Evolutionary conservation across 37 sponge, comb jelly and placozoan genomes (phyloP).

Genomic region (Ianthella basta): DNA sequence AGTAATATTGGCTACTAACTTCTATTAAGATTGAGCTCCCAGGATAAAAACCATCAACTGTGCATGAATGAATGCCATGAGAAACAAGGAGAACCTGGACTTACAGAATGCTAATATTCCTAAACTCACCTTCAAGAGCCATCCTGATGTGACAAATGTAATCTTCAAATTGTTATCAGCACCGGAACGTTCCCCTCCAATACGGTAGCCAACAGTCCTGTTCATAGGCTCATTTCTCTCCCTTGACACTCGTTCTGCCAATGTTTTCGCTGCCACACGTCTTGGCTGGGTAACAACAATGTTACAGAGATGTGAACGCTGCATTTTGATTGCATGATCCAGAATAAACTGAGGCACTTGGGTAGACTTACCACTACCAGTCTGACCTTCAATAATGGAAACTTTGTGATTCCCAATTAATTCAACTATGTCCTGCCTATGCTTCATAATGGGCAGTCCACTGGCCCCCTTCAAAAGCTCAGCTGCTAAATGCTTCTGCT

Average conservation of each 20-base stretch:
- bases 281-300: slow-evolving; percentile 80
- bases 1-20: too few relatives aligned
- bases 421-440: slow-evolving; percentile 56
- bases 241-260: slow-evolving; percentile 65
- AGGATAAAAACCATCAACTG: too few relatives aligned
- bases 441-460: slow-evolving; percentile 56
- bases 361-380: slow-evolving; percentile 85
- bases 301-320: background rate
- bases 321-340: slow-evolving; percentile 32
- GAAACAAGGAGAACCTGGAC: background rate
- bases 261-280: slow-evolving; percentile 63
- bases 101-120: background rate
- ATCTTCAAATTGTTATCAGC: slow-evolving; percentile 14
- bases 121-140: slow-evolving; percentile 61
- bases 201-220: slow-evolving; percentile 66
- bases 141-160: slow-evolving; percentile 74
- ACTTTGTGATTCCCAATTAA: slow-evolving; percentile 49
- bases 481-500: background rate
- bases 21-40: too few relatives aligned
- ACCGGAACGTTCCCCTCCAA: slow-evolving; percentile 58
- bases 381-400: slow-evolving; percentile 71
- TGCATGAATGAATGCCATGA: background rate
- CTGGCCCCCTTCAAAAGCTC: background rate
- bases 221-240: slow-evolving; percentile 49
- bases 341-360: slow-evolving; percentile 78